Evolutionary conservation across 2,888 invertebrate species (phyloP), one percentile per base, ranked within the genome.

Genomic region (Amiota minor): DNA sequence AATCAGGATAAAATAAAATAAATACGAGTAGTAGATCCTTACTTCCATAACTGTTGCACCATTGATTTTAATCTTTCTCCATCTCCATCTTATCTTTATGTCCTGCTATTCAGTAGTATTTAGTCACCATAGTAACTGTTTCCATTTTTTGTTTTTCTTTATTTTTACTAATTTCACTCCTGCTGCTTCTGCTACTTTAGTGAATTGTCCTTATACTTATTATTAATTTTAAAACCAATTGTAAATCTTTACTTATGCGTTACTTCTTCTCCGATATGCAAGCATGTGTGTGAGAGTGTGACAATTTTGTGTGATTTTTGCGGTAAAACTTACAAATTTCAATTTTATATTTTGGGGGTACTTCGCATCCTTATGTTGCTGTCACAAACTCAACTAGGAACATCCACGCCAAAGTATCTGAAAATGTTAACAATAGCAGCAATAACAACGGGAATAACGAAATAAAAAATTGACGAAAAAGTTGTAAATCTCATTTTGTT

Each of bases 401-500:
- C 35, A 35, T 35, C 2, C 35, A 35, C 35, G 6, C 35, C 4
- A 35, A 35, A 35, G 35, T 35, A 35, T 35, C 35, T 35, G 6
- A 3, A 35, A 35, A 35, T 35, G 35, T 6, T 8, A 35, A 35
- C 35, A 35, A 35, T 14, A 49, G 16, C 67, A 45, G 2, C 14
- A 67, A 67, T 49, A 16, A 20, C 67, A 47, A 49, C 67, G 18
- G 49, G 16, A 67, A 47, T 67, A 49, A 16, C 67, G 67, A 47
- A 35, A 35, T 8, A 8, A 35, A 59, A 70, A 56, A 55, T 55
- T 55, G 56, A 45, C 59, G 23, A 16, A 35, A 56, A 70, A 70
- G 70, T 70, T 70, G 70, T 70, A 70, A 70, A 70, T 70, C 70
- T 55, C 45, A 70, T 70, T 70, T 70, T 56, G 70, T 70, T 47